Conservation (phyloP, 2,888 invertebrate genomes). For the Drosophila nr. fundita region DNA sequence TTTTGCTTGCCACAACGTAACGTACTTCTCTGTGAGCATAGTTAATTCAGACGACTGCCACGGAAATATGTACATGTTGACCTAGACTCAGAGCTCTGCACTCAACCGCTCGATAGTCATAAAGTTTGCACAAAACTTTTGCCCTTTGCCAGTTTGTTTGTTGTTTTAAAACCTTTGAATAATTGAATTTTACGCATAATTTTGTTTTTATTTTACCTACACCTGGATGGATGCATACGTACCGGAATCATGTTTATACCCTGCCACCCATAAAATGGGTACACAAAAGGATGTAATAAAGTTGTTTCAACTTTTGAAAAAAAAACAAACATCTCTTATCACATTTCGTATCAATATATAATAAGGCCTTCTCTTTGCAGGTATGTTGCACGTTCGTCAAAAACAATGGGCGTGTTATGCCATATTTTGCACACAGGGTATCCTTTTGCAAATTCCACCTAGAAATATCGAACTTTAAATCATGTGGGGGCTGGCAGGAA, state of each 20-base stretch:
- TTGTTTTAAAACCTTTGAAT: slow-evolving; percentile 63
- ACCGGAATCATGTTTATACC: neutral
- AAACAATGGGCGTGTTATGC: too few relatives aligned
- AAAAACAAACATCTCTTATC: neutral
- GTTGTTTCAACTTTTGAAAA: neutral
- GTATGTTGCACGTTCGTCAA: neutral
- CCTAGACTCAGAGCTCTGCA: neutral
- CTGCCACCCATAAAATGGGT: neutral
- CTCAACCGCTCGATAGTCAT: slow-evolving; percentile 11
- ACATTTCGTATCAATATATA: neutral
- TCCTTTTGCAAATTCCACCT: neutral
- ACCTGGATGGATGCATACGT: neutral
- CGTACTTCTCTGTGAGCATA: neutral
- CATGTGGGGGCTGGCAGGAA: neutral
- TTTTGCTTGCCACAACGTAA: neutral
- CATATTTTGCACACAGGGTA: neutral
- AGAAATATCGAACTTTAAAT: slow-evolving; percentile 10
- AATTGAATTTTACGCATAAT: slow-evolving; percentile 68
- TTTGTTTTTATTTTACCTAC: slow-evolving; percentile 42
- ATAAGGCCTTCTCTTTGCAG: neutral
- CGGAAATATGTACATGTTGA: neutral
- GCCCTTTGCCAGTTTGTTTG: slow-evolving; percentile 34
- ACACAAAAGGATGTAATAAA: neutral
- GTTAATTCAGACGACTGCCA: slow-evolving; percentile 3
- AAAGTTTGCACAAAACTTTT: slow-evolving; percentile 12